Base-by-base conservation (phyloP, 2,888 invertebrate species). In the Cyrtodaria siliqua region DNA sequence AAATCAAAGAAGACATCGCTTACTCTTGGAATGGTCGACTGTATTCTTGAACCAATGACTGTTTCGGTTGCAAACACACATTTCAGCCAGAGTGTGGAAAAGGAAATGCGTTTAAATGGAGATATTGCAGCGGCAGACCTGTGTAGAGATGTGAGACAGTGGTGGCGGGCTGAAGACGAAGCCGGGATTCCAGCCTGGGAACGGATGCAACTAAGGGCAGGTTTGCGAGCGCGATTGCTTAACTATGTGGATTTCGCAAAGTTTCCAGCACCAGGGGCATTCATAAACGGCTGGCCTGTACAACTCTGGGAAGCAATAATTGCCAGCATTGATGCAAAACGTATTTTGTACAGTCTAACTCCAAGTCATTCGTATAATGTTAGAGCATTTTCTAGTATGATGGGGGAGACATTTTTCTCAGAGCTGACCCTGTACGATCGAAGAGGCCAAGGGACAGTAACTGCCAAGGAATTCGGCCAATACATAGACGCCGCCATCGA, bases 41-140 rank as follows among this genome's bases (percentile, higher is more conserved):
- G 73, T 20, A 57, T 82, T 12, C 53, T 60, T 12, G 79, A 82
- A 16, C 78, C 78, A 14, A 77, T 79, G 77, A 79, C 74, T 2
- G 71, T 74, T 20, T 50, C 70, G 12, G 71, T 78, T 74, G 75
- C 83, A 12, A 27, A 16, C n/a, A 75, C 79, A 1, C 75, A 75
- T 42, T 75, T 80, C 16, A 38, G 40, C 40, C 57, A 78, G 49
- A 1, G 23, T 18, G 70, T 75, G 27, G 63, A 70, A 38, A 14
- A 57, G 6, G 42, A 26, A 47, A 63, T 71, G 71, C 24, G 24
- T 16, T 2, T 1, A 16, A 56, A 59, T 44, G 59, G 59, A 33
- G 27, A 59, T 44, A 27, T 20, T 6, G 4, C 49, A n/a, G n/a
- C n/a, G n/a, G n/a, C n/a, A n/a, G n/a, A n/a, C n/a, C n/a, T n/a